Conservation (phyloP, 2,888 invertebrate species). For the Cataglyphis albicans region DNA sequence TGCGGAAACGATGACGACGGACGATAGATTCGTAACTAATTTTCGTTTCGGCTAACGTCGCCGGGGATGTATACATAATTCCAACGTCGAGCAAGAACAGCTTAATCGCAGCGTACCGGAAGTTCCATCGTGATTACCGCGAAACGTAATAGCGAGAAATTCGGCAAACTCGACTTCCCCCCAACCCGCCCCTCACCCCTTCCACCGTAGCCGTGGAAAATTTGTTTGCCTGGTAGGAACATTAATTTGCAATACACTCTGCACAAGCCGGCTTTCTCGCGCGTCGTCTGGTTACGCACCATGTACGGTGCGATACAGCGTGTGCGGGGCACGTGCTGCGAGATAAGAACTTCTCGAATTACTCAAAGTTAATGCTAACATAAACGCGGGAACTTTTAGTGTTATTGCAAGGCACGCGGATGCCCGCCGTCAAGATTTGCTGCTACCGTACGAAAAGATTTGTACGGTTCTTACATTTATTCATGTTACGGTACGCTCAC, state of each 20-base stretch:
- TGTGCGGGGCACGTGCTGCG: constrained; percentile 43
- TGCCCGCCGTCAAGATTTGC: constrained; percentile 50
- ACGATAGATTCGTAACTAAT: constrained; percentile 8
- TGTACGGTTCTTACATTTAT: constrained; percentile 55
- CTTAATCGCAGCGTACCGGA: constrained; percentile 60
- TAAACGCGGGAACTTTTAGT: constrained; percentile 73
- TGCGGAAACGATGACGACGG: background rate
- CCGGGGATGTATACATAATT: constrained; percentile 18
- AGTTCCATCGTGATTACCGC: constrained; percentile 37
- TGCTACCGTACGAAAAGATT: constrained; percentile 45
- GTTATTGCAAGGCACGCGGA: constrained; percentile 63
- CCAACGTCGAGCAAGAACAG: constrained; percentile 39
- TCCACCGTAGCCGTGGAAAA: constrained; percentile 48
- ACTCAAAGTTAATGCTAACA: constrained; percentile 78
- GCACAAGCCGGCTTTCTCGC: constrained; percentile 56
- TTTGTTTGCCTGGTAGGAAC: constrained; percentile 62
- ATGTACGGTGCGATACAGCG: constrained; percentile 55
- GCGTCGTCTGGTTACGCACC: constrained; percentile 68
- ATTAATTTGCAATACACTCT: constrained; percentile 66
- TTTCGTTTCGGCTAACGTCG: constrained; percentile 27
- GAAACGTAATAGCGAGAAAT: constrained; percentile 41
- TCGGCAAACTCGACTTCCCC: constrained; percentile 18
- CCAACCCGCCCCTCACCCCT: background rate
- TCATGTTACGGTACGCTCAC: constrained; percentile 35
- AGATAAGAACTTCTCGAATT: constrained; percentile 79